phyloP scores from a whole-genome alignment of 1,140 invertebrate species.

The Portunus trituberculatus region DNA sequence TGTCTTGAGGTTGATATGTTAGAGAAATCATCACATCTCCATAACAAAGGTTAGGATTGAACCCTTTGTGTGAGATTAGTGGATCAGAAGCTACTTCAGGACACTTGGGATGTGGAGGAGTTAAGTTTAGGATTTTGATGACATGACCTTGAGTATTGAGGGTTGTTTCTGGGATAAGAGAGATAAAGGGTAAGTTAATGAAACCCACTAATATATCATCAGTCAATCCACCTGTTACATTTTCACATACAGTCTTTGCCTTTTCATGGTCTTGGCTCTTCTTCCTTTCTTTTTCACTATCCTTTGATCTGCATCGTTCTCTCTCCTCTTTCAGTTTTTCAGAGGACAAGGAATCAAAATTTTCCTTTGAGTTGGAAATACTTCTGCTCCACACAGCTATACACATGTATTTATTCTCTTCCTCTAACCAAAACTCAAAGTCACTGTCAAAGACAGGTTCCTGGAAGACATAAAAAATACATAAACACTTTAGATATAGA shows the following conservation, averaged over 20 bases:
- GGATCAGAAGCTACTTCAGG: constrained; percentile 78
- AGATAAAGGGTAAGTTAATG: constrained; percentile 88
- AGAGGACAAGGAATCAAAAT: constrained; percentile 57
- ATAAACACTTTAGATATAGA: background rate
- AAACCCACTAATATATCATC: constrained; percentile 88
- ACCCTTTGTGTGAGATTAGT: constrained; percentile 90
- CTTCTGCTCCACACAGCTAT: constrained; percentile 88
- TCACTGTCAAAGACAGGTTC: constrained; percentile 89
- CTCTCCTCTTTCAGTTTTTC: constrained; percentile 75
- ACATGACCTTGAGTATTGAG: constrained; percentile 88
- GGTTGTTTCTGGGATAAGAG: constrained; percentile 89
- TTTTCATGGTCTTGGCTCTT: constrained; percentile 78
- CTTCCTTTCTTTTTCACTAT: constrained; percentile 76
- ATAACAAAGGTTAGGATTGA: constrained; percentile 93
- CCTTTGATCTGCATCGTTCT: constrained; percentile 77
- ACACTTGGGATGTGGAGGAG: constrained; percentile 79
- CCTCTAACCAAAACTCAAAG: constrained; percentile 86
- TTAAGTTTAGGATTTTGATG: constrained; percentile 84
- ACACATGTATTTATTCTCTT: constrained; percentile 89
- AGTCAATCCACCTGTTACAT: constrained; percentile 77
- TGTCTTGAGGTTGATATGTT: constrained; percentile 80
- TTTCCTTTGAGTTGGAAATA: constrained; percentile 75
- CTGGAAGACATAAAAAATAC: constrained; percentile 79
- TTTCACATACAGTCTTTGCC: constrained; percentile 61
- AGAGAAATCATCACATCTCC: constrained; percentile 94